Base-by-base conservation (phyloP, 2,113 vertebrate species). In the Hiodon alosoides region DNA sequence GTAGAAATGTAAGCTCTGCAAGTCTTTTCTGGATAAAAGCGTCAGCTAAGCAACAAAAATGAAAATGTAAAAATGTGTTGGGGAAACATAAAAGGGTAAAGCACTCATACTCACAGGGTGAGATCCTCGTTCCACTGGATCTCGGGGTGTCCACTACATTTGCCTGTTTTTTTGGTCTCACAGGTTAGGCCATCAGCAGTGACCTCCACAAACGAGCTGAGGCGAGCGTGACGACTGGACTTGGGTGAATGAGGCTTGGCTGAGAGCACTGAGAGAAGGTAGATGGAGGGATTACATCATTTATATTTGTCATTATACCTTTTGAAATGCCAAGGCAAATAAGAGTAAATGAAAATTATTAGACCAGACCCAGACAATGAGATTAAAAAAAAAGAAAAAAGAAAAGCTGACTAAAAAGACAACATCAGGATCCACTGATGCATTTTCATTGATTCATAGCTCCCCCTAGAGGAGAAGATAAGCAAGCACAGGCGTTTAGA, bases 71-170 rank as follows among this genome's bases (percentile, higher is more conserved):
- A 31, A 31, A 31, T 51, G 51, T 59, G 11, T 7, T 69, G 17
- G 59, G 7, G 60, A 59, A 9, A 10, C 16, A 59, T 60, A 62
- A 58, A 50, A 58, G 65, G 11, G 31, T 11, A 71, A 3, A 5
- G 5, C 9, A 58, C 55, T 31, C 16, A 5, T 14, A 75, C 92
- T 93, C 86, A 93, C 96, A 98, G 88, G 46, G 88, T 86, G 73
- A 98, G 93, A 87, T 91, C 92, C 81, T 98, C 96, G 0, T 98
- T 97, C 95, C 96, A 98, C 84, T 96, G 94, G 76, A 98, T 91
- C 86, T 98, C 96, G 0, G 92, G 92, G 83, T 92, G 90, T 73
- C 96, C 96, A 0, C 90, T 94, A 79, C 94, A 94, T 89, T 96
- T 98, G 80, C 93, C 94, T 0, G 96, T 98, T 85, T 96, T 98